Evolutionary conservation across 2,888 invertebrate species (phyloP), one percentile per base, ranked within the genome.

Genomic region (Perizoma flavofasciatum): DNA sequence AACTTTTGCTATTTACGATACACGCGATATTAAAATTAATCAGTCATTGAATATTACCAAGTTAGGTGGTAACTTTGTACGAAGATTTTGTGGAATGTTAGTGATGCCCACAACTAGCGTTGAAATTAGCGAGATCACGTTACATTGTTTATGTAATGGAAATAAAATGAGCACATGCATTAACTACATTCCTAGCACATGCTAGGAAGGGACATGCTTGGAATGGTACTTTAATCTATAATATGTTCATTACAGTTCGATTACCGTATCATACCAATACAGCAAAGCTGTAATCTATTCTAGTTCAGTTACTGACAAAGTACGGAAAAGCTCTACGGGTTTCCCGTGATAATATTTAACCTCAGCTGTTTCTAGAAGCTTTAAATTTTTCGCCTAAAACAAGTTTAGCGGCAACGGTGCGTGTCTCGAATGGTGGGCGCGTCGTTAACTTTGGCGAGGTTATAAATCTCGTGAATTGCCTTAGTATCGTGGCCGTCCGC

Each of bases 381-480:
- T 78, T 82, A 74, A 73, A 84, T 83, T 86, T 87, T 87, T 85
- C 80, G 75, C 69, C 79, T 75, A 80, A 82, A 82, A 79, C 78
- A 81, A 84, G 81, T 66, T 68, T 62, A 75, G 81, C 55, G 46
- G 61, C 77, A 82, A 75, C 79, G 79, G 77, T 82, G 84, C 86
- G 86, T 86, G 86, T 79, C 79, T 78, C 76, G 82, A 86, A 88
- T 83, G 79, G 81, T 75, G 77, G 82, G 77, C 70, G 74, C 81
- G 81, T 82, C 86, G 82, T 88, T 87, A 88, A 88, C 81, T 85
- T 87, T 81, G 77, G 81, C 82, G 79, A 71, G 72, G 85, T 83
- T 83, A 82, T 90, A 90, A 89, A 89, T 89, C 88, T 87, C 69
- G 65, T 74, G 79, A 86, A 88, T 83, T 77, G 75, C 78, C 83